Evolutionary conservation across 2,888 invertebrate genomes (phyloP), one percentile per base, ranked within the genome.

Genomic region (Trachelus tabidus): DNA sequence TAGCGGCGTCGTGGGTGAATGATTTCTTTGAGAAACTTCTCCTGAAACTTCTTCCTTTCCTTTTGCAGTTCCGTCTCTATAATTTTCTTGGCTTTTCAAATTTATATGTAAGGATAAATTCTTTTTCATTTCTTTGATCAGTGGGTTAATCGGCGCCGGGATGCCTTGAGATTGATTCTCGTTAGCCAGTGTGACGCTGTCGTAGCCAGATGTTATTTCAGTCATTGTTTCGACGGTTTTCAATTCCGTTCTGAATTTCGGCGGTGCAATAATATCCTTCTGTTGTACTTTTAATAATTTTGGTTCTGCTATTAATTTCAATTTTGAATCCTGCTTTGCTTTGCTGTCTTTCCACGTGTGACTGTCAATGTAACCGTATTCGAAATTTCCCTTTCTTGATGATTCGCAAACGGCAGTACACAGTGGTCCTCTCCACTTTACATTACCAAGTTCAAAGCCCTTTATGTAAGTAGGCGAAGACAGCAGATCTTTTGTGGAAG

Each of bases 381-480:
- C 35, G n/a, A 33, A 12, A 12, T 30, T 31, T 15, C 23, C 33
- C 37, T 69, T 76, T 35, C 30, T 11, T 23, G 40, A 34, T 31
- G 76, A 73, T 1, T 35, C 73, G n/a, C 12, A 11, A 71, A 68
- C 30, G 23, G 77, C 77, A 11, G 15, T 31, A 37, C 56, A 69
- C 33, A 77, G 34, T 12, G 77, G 77, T 30, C 77, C 77, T 75
- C 77, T 37, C 77, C 77, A 77, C 34, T 69, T 75, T 0, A 77
- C 77, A 12, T 77, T 77, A 3, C 77, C 77, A 11, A 77, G 69
- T 34, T 74, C 69, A 12, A 77, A 77, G 4, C 71, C 77, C 71
- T 69, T 34, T 34, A 69, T 69, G 35, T 77, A 77, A 40, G 31
- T 77, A 40, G 75, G 56, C 0, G 56, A 56, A 23, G 23, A 23